Conservation (phyloP, 2,888 invertebrate species). For the Chrysolina haemoptera region DNA sequence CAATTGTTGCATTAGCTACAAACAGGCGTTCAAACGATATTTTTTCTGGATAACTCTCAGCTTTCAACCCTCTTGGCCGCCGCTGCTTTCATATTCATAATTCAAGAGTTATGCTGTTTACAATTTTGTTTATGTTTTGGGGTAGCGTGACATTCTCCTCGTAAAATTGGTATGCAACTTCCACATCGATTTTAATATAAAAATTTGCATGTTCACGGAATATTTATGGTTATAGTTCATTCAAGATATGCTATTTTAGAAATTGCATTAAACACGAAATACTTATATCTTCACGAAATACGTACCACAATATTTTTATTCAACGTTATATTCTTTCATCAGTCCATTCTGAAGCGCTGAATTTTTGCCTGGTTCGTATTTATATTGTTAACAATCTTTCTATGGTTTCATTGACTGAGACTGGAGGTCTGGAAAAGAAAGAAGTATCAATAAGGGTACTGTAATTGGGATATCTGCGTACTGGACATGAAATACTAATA, state of each 20-base stretch:
- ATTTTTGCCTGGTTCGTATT: too few species aligned
- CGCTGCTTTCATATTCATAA: not conserved
- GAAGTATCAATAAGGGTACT: too few species aligned
- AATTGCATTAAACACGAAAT: constrained; percentile 10
- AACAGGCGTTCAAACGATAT: not conserved
- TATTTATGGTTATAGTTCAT: constrained; percentile 16
- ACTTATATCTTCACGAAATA: not conserved
- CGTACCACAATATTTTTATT: too few species aligned
- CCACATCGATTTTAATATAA: constrained; percentile 27
- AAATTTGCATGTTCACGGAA: constrained; percentile 25
- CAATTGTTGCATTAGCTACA: too few species aligned
- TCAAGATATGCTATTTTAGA: constrained; percentile 1
- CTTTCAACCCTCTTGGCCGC: not conserved
- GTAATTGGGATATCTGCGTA: too few species aligned
- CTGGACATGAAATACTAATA: too few species aligned
- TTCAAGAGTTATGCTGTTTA: constrained; percentile 20
- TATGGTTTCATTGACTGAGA: too few species aligned
- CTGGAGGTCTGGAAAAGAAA: too few species aligned
- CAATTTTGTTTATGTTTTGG: constrained; percentile 28
- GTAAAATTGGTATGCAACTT: constrained; percentile 29
- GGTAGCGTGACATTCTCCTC: constrained; percentile 26
- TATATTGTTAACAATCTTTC: too few species aligned
- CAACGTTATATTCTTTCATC: too few species aligned
- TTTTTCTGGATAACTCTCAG: not conserved
- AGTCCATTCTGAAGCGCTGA: too few species aligned